phyloP scores from a whole-genome alignment of 2,113 vertebrate species.

The Aythya baeri region DNA sequence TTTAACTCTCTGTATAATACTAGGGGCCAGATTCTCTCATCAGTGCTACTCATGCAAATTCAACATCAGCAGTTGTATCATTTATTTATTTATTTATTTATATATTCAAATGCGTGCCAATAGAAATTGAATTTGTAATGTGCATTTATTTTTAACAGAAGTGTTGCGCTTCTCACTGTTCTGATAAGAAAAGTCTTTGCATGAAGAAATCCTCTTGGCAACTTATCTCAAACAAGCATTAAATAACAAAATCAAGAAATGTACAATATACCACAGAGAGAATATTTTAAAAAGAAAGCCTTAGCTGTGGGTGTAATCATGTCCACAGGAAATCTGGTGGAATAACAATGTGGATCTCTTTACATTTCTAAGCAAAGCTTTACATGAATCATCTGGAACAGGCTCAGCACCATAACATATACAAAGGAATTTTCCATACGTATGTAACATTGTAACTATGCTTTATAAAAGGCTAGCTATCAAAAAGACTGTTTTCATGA shows the following conservation, averaged over 20 bases:
- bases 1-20: neutral
- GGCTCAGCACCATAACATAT: neutral
- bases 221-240: neutral
- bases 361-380: neutral
- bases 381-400: neutral
- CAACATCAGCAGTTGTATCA: neutral
- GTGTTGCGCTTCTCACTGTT: neutral
- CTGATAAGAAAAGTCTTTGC: neutral
- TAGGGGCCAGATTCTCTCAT: neutral
- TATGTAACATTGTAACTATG: neutral
- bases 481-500: neutral
- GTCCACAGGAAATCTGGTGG: neutral
- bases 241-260: neutral
- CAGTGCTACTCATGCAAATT: neutral
- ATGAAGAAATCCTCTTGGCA: neutral
- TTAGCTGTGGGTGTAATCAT: neutral
- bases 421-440: neutral
- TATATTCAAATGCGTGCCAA: neutral
- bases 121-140: neutral
- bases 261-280: neutral
- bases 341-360: fast-evolving
- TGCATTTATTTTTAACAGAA: neutral
- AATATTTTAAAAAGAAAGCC: neutral
- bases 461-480: neutral
- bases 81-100: neutral